phyloP scores from a whole-genome alignment of 2,113 vertebrate species.

The Tetraodon nigroviridis region DNA sequence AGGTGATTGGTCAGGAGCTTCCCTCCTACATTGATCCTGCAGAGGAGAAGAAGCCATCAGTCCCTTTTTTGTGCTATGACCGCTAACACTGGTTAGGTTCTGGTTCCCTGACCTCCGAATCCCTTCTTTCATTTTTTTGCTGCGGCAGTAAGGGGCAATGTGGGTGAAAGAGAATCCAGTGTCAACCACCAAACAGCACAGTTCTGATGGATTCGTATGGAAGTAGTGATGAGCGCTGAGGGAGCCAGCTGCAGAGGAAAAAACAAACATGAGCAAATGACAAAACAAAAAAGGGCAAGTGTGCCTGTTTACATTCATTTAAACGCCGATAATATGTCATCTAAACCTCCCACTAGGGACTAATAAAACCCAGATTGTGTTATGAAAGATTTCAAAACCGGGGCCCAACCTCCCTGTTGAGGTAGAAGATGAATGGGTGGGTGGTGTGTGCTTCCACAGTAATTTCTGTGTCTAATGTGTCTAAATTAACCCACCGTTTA shows the following conservation, averaged over 20 bases:
- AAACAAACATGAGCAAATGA: background rate
- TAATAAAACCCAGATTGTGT: too few species aligned
- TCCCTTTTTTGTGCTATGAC: background rate
- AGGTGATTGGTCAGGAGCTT: constrained; percentile 97
- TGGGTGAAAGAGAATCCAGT: constrained; percentile 97
- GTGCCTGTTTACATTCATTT: too few species aligned
- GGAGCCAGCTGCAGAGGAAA: constrained; percentile 79
- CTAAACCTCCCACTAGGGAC: too few species aligned
- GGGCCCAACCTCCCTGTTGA: too few species aligned
- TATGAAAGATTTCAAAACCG: too few species aligned
- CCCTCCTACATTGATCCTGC: constrained; percentile 95
- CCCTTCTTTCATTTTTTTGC: constrained; percentile 93
- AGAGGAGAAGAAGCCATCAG: constrained; percentile 5
- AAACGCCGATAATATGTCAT: too few species aligned
- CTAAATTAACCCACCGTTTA: constrained; percentile 79
- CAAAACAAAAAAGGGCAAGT: too few species aligned
- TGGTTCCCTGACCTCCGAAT: constrained; percentile 83
- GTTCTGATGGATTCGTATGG: constrained; percentile 82
- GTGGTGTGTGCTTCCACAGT: too few species aligned
- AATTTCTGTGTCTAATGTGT: too few species aligned
- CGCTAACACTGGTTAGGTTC: too few species aligned
- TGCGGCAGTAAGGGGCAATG: constrained; percentile 90
- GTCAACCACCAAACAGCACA: constrained; percentile 94
- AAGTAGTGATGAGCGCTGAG: constrained; percentile 91
- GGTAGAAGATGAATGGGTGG: too few species aligned